Base-by-base conservation (phyloP, 2,113 vertebrate genomes). In the Taurulus bubalis region DNA sequence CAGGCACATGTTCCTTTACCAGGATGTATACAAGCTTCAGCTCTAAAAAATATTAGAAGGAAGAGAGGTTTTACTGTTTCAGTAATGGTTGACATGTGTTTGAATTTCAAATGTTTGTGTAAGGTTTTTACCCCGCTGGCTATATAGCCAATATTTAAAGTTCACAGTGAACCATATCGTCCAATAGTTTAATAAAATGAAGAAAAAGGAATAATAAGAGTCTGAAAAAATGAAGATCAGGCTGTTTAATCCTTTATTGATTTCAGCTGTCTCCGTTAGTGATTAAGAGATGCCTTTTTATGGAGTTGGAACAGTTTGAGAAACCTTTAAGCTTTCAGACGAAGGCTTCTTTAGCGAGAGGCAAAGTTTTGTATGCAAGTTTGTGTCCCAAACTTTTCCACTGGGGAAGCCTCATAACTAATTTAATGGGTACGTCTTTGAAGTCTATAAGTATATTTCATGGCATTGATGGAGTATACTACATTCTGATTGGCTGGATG, bases 81-180 rank as follows among this genome's bases (percentile, higher is more conserved):
- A n/a, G 65, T 79, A 80, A 89, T 76, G 28, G 73, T 36, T 85
- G 83, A 83, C 81, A 71, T 75, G 63, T 83, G 77, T 77, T 87
- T 82, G 45, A 78, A 79, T 73, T 71, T 59, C 11, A 81, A n/a
- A 56, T 70, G 62, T 68, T 77, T 79, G 55, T 53, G 24, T 65
- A 77, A 81, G 28, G n/a, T 38, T 5, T 75, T 77, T 34, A 69
- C 34, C 42, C 71, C 9, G 30, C 26, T 67, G 82, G 76, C 77
- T 59, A n/a, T n/a, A 38, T 10, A 20, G 16, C 62, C 34, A 60
- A 26, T 65, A 55, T 81, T 49, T 55, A 11, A 78, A 75, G 70
- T 86, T 84, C 67, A 81, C 2, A 16, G 8, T 75, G 65, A 70
- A 49, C 26, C 68, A 60, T 26, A 28, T 2, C 2, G 32, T 82